These are phyloP conservation scores for Achroia grisella DNA, from an alignment of 1,140 invertebrate genomes.

Conservation along the genomic window DNA sequence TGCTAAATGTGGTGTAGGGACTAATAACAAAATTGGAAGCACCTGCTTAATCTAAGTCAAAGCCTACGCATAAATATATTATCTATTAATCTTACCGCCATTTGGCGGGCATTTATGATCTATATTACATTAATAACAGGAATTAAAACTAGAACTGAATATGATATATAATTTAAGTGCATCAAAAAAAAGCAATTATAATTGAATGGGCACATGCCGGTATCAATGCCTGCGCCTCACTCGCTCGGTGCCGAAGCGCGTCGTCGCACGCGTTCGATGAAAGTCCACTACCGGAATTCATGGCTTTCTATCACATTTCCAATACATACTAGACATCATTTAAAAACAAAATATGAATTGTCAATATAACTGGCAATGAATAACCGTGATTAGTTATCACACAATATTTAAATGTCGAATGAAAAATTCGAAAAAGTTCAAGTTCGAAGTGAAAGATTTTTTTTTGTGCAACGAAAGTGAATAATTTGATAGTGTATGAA, in stretches of 20 bases:
- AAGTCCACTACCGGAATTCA: conserved; percentile 28
- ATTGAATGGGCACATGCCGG: conserved; percentile 2
- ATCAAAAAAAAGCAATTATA: conserved; percentile 6
- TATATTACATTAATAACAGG: too few relatives aligned
- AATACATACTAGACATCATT: conserved; percentile 7
- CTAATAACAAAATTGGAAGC: too few relatives aligned
- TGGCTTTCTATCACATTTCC: conserved; percentile 43
- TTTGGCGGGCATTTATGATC: too few relatives aligned
- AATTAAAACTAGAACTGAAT: background rate
- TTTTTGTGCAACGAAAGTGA: background rate
- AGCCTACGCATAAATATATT: too few relatives aligned
- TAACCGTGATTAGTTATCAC: background rate
- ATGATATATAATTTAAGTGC: background rate
- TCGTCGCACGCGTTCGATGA: conserved; percentile 47
- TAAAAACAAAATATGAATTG: background rate
- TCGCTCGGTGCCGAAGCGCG: conserved; percentile 32
- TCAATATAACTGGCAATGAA: conserved; percentile 2
- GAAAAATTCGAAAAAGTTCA: conserved; percentile 7
- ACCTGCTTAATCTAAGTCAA: too few relatives aligned
- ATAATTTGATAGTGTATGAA: background rate
- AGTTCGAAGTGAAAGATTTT: background rate
- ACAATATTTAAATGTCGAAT: background rate
- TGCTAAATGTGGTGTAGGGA: too few relatives aligned
- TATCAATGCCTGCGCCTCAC: conserved; percentile 28
- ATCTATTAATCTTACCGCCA: too few relatives aligned